phyloP scores from a whole-genome alignment of 1,140 invertebrate genomes.

The Trichonephila clavipes region DNA sequence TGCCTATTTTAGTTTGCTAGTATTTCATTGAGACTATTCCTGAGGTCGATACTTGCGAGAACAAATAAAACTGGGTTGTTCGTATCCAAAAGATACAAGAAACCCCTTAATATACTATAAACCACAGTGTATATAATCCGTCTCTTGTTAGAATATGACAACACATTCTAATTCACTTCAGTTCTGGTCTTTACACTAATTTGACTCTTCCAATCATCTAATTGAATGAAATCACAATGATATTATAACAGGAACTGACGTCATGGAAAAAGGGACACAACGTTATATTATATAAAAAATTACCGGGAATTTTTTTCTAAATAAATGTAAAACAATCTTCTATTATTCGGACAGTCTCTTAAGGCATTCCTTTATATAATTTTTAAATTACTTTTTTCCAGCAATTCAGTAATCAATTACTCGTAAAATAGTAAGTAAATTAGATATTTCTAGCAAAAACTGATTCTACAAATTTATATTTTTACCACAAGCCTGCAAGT shows the following conservation, averaged over 20 bases:
- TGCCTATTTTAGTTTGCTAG: background rate
- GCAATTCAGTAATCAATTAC: too few species aligned
- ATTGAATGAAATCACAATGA: background rate
- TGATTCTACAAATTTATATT: too few species aligned
- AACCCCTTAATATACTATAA: constrained; percentile 17
- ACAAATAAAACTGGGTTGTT: constrained; percentile 2
- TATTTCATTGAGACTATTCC: constrained; percentile 45
- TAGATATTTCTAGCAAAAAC: too few species aligned
- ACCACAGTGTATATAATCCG: background rate
- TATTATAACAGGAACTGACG: background rate
- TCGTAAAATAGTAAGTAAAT: too few species aligned
- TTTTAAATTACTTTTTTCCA: too few species aligned
- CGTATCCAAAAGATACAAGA: background rate
- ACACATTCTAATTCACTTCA: background rate
- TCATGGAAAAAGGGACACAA: background rate
- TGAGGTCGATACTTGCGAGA: constrained; percentile 52
- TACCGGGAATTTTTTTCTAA: too few species aligned
- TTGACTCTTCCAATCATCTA: background rate
- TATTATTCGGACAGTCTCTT: too few species aligned
- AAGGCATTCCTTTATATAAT: too few species aligned
- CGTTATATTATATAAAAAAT: too few species aligned
- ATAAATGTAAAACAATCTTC: too few species aligned
- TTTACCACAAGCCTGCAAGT: too few species aligned
- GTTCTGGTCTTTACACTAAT: background rate
- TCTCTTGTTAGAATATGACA: background rate